Evolutionary conservation across 2,797 vertebrate genomes (phyloP), one percentile per base, ranked within the genome.

Genomic region (Notolepis coatsorum): DNA sequence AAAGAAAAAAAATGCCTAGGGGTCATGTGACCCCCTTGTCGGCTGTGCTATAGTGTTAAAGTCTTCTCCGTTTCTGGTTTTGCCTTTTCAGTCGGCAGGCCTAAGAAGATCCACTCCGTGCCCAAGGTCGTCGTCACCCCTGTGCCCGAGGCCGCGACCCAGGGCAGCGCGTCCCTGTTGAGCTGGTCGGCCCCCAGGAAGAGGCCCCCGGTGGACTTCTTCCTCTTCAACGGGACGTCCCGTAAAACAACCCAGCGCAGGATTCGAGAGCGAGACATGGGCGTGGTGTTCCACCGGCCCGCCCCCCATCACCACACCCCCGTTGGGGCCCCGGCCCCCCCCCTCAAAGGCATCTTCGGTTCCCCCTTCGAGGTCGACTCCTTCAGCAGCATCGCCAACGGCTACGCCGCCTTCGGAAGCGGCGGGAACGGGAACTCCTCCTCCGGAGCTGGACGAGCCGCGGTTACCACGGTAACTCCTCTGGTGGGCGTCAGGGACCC

Each of bases 301-400:
- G 0, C 47, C 88, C 3, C 93, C 90, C 7, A 84, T 74, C 76
- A 75, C 52, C 60, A 83, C 20, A 38, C 68, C 23, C 62, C 88
- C n/a, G n/a, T n/a, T n/a, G n/a, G n/a, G n/a, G n/a, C n/a, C 61
- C 59, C 84, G 4, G 59, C 86, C 15, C 87, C 86, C 15, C 87
- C 92, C 4, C 77, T 92, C 72, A 93, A 93, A 79, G 91, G 92
- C 50, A 95, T 99, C 73, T 99, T 99, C 27, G 96, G 96, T 78
- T 97, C 95, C 0, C 92, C 95, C 54, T 98, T 98, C 21, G 93
- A 95, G 0, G 94, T 97, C 0, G 96, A 96, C 84, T 98, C 97
- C 38, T 99, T 99, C 80, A 94, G 97, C 76, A 96, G 97, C 90
- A 96, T 99, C 30, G 96, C 97, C 82, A 95, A 96, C 45, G 94